phyloP scores from a whole-genome alignment of 2,797 vertebrate species.

The Pipistrellus pipistrellus region DNA sequence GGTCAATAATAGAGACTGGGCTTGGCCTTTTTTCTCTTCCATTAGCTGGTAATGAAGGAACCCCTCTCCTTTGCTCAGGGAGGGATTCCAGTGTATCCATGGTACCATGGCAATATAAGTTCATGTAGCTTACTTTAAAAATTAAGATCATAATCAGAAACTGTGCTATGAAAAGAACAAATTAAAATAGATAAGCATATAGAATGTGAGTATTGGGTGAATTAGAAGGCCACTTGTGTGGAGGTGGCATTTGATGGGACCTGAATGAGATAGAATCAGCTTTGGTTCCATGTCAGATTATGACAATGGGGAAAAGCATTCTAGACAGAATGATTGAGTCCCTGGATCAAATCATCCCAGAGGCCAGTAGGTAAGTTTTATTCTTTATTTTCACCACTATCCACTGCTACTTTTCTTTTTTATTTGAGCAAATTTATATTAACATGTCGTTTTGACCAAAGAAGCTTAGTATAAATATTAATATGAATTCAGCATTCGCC shows the following conservation, averaged over 20 bases:
- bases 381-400: neutral
- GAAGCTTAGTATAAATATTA: neutral
- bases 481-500: neutral
- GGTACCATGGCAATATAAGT: neutral
- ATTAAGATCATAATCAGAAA: constrained; percentile 25
- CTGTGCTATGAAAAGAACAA: neutral
- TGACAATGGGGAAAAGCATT: neutral
- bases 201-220: neutral
- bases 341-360: neutral
- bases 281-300: neutral
- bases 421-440: neutral
- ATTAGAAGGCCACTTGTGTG: neutral
- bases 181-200: neutral
- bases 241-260: neutral
- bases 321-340: neutral
- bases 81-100: neutral
- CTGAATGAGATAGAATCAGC: neutral
- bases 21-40: neutral
- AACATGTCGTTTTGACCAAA: neutral
- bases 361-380: neutral
- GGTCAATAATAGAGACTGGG: neutral
- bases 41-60: neutral
- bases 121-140: neutral
- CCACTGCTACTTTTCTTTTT: neutral
- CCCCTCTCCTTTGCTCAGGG: neutral